Conservation (phyloP, 2,888 invertebrate species). For the Gibbula magus region DNA sequence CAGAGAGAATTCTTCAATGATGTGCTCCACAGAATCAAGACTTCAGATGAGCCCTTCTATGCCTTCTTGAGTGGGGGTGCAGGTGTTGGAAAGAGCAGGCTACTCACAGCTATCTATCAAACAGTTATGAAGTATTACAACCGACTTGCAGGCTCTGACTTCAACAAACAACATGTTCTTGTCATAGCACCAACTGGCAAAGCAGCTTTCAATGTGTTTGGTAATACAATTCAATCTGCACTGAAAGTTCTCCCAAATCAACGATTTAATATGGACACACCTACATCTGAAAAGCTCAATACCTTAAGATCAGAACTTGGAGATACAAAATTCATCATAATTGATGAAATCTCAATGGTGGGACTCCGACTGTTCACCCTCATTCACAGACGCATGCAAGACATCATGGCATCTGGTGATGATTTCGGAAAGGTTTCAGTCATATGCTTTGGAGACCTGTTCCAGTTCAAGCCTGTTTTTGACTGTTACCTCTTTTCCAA, state of each 20-base stretch:
- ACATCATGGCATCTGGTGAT: too few relatives aligned
- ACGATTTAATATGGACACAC: neutral
- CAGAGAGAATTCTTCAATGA: neutral
- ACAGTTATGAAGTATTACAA: neutral
- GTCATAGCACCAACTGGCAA: neutral
- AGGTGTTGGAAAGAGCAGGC: neutral
- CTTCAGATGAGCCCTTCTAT: neutral
- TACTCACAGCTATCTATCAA: neutral
- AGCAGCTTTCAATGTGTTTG: neutral
- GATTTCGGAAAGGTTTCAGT: too few relatives aligned
- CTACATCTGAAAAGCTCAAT: neutral
- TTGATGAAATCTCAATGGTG: too few relatives aligned
- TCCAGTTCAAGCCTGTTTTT: too few relatives aligned
- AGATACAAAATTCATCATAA: too few relatives aligned
- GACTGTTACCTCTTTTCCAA: too few relatives aligned
- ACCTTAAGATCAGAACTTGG: too few relatives aligned
- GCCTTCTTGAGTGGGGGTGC: neutral
- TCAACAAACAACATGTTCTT: neutral
- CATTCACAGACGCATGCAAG: too few relatives aligned
- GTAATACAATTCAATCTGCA: neutral
- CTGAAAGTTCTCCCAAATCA: neutral
- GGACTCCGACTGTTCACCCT: too few relatives aligned
- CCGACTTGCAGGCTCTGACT: neutral
- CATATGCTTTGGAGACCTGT: too few relatives aligned
- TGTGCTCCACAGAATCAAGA: neutral